Base-by-base conservation (phyloP, 2,888 invertebrate species). In the Eugnorisma glareosa region DNA sequence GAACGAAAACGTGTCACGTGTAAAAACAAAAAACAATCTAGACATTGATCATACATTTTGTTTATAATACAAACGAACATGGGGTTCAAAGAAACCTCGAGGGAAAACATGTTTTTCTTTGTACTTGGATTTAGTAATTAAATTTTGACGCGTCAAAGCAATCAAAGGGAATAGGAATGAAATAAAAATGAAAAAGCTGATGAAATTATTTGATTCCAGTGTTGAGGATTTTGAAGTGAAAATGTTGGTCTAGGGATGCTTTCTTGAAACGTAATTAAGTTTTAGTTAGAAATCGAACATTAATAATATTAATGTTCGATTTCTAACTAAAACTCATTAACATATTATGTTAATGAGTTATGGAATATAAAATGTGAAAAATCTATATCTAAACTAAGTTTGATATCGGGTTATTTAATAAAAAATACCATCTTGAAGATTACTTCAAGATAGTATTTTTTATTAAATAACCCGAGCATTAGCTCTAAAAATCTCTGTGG, bases 121-220 rank as follows among this genome's bases (percentile, higher is more conserved):
- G 31, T 67, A 67, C n/a, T 10, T 28, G 31, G 35, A 21, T 75
- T 64, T 31, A 71, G 28, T 72, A 68, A 86, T 81, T 77, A 80
- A 70, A 75, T 83, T 75, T 75, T 37, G 43, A 67, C 64, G 63
- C 73, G 54, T 77, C 86, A 86, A 86, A 86, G 81, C 54, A 85
- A 81, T 81, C 73, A 83, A 70, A 75, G 40, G 54, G 67, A 64
- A 57, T 31, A 2, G n/a, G 21, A 73, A 71, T 48, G 11, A 15
- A 40, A 72, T 64, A 64, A 78, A 77, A 74, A 61, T 68, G 28
- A n/a, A 61, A 48, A 31, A 45, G 35, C 13, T 31, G 18, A 45
- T 35, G n/a, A 57, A 59, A 35, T 21, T 40, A 61, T 74, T 70
- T 45, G 8, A 63, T 71, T 70, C n/a, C 28, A 18, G 28, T 28